A percentile compares a stretch with the other conserved stretches of the same genome.
Evolutionary conservation across 30 jellyfish, hydroid and myxozoan species (phyloP).

Genomic region (Pelagia noctiluca): DNA sequence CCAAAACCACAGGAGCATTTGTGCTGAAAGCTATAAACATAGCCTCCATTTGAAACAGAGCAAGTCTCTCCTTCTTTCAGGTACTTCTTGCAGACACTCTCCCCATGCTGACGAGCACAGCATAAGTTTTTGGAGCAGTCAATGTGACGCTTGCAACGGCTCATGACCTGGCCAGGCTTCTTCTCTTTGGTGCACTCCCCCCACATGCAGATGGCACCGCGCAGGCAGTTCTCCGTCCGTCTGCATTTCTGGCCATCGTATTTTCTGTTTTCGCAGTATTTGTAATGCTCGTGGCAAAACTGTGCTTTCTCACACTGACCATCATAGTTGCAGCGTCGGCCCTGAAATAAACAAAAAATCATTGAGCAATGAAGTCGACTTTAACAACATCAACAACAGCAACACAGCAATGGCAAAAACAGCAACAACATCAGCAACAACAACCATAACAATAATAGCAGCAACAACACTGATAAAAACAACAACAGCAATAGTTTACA

Average conservation of each 20-base stretch:
- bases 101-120: conserved; percentile 89
- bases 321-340: conserved; percentile 70
- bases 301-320: conserved; percentile 67
- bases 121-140: conserved; percentile 92
- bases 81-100: conserved; percentile 80
- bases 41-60: conserved; percentile 73
- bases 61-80: conserved; percentile 81
- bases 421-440: not conserved
- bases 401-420: not conserved
- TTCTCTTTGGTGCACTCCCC: conserved; percentile 71
- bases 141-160: conserved; percentile 79
- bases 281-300: conserved; percentile 85
- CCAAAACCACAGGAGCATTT: conserved; percentile 94
- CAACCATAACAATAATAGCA: too few relatives aligned
- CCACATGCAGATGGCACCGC: conserved; percentile 86
- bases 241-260: conserved; percentile 79
- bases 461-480: too few relatives aligned
- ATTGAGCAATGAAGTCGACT: too few relatives aligned
- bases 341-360: conserved; percentile 39
- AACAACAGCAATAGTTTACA: too few relatives aligned
- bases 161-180: conserved; percentile 43
- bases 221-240: conserved; percentile 88
- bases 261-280: conserved; percentile 72
- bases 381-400: too few relatives aligned
- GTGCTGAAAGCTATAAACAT: conserved; percentile 37